phyloP scores from a whole-genome alignment of 1,140 invertebrate species.

The Aplysia californica region DNA sequence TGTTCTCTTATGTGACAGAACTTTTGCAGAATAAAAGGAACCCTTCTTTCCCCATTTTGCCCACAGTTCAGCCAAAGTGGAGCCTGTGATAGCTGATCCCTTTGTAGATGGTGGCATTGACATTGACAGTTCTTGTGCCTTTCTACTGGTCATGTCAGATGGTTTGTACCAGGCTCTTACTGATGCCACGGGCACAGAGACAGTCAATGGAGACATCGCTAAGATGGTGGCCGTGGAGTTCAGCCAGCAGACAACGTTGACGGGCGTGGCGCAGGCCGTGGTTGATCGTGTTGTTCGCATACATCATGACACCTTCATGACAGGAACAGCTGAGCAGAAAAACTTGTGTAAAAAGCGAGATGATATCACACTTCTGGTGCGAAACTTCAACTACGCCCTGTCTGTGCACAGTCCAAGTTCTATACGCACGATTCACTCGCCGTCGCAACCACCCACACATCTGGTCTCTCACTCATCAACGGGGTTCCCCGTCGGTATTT shows the following conservation, averaged over 20 bases:
- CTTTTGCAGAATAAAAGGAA: too few species aligned
- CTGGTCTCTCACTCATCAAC: not conserved
- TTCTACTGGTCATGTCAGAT: conserved; percentile 86
- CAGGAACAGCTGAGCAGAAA: conserved; percentile 48
- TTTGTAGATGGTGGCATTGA: conserved; percentile 81
- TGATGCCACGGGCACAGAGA: conserved; percentile 78
- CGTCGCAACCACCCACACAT: conserved; percentile 17
- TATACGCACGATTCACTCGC: conserved; percentile 36
- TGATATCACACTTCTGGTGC: conserved; percentile 86
- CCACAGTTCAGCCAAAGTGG: conserved; percentile 73
- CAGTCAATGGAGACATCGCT: conserved; percentile 62
- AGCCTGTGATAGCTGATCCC: conserved; percentile 86
- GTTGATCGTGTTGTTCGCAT: conserved; percentile 86
- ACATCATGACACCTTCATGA: conserved; percentile 84
- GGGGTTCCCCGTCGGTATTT: conserved; percentile 8
- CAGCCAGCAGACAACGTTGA: conserved; percentile 81
- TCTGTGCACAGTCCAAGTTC: conserved; percentile 63
- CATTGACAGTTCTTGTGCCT: conserved; percentile 82
- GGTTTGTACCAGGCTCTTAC: conserved; percentile 86
- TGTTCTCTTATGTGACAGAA: too few species aligned
- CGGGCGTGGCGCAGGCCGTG: conserved; percentile 85
- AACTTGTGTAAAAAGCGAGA: conserved; percentile 72
- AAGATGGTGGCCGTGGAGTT: conserved; percentile 74
- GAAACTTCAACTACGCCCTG: conserved; percentile 87
- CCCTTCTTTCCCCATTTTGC: too few species aligned